phyloP scores from a whole-genome alignment of 2,888 invertebrate genomes.

The Brachynemurus nebulosus region DNA sequence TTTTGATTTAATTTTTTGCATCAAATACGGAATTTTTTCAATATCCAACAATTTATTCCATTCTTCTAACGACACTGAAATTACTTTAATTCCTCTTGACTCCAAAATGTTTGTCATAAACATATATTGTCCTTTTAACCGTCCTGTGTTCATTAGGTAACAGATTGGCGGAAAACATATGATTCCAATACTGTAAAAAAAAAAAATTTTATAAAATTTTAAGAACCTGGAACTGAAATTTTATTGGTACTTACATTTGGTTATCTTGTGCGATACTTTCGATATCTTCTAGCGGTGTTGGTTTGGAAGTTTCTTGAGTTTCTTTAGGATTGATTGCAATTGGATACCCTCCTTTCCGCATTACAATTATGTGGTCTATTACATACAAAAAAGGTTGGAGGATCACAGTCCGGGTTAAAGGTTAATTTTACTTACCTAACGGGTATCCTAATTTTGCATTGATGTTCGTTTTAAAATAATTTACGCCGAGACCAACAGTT shows the following conservation, averaged over 20 bases:
- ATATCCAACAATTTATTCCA: constrained; percentile 40
- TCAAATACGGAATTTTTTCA: constrained; percentile 48
- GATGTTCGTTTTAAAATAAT: constrained; percentile 39
- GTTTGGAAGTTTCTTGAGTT: constrained; percentile 24
- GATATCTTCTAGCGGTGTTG: constrained; percentile 33
- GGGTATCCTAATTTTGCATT: constrained; percentile 31
- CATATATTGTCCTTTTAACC: constrained; percentile 37
- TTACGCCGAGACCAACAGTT: constrained; percentile 37
- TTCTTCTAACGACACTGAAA: constrained; percentile 37
- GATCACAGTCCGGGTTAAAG: not conserved
- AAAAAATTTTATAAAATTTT: too few relatives aligned
- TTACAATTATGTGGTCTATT: constrained; percentile 38
- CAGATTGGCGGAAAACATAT: constrained; percentile 37
- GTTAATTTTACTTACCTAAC: constrained; percentile 21
- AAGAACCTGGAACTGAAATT: too few relatives aligned
- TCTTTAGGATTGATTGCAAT: constrained; percentile 28
- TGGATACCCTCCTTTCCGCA: constrained; percentile 38
- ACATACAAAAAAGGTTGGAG: constrained; percentile 11
- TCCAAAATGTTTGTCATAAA: constrained; percentile 42
- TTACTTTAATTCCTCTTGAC: constrained; percentile 37
- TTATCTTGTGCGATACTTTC: constrained; percentile 27
- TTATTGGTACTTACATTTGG: constrained; percentile 32
- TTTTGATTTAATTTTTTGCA: constrained; percentile 42
- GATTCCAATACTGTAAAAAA: constrained; percentile 40
- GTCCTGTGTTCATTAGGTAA: constrained; percentile 44